Percentiles rank a stretch among this genome's conserved stretches.
These are phyloP conservation scores for Sylvietta virens DNA, from an alignment of 2,113 vertebrate species.

Conservation along the genomic window DNA sequence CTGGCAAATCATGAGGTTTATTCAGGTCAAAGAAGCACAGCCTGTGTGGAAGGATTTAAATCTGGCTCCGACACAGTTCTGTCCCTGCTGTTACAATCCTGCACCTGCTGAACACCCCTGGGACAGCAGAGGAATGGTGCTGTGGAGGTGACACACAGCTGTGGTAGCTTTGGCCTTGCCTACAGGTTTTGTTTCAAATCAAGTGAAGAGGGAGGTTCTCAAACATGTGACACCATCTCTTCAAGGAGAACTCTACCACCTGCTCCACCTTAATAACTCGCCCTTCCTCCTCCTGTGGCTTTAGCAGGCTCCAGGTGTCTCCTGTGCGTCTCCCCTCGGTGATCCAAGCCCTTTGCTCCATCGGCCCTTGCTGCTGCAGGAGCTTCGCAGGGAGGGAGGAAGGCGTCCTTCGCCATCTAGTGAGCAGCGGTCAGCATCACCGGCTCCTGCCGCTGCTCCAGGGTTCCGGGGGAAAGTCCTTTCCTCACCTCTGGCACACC, in stretches of 20 bases:
- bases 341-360: not conserved
- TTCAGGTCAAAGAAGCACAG: not conserved
- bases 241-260: not conserved
- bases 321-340: not conserved
- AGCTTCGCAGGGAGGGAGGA: not conserved
- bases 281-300: not conserved
- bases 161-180: not conserved
- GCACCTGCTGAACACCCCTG: not conserved
- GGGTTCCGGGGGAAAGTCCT: not conserved
- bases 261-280: not conserved
- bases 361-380: not conserved
- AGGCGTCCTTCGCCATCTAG: conserved; percentile 61
- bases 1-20: not conserved
- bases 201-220: not conserved
- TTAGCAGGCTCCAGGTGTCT: not conserved
- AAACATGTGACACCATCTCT: not conserved
- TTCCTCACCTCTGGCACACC: not conserved
- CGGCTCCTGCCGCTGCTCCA: not conserved
- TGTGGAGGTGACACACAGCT: not conserved
- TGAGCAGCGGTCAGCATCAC: conserved; percentile 16
- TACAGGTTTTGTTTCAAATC: not conserved
- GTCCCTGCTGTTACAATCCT: not conserved
- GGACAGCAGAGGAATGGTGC: not conserved
- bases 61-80: not conserved
- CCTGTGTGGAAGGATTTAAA: not conserved